These are phyloP conservation scores for Margaritifera margaritifera DNA, from an alignment of 2,888 invertebrate genomes.

Conservation along the genomic window DNA sequence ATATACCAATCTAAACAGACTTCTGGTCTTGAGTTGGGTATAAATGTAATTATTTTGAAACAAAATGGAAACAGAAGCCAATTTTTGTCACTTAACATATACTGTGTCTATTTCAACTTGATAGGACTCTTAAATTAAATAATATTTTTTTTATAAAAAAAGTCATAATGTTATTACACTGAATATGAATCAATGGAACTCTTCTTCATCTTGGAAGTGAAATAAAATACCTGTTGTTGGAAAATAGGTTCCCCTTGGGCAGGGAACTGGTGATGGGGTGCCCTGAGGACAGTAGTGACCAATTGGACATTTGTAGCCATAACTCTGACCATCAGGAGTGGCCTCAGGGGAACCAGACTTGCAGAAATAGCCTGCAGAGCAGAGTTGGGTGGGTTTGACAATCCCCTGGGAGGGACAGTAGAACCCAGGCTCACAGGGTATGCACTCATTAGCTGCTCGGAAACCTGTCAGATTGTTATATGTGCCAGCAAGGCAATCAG, in stretches of 20 bases:
- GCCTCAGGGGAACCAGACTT: constrained; percentile 51
- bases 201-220: background rate
- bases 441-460: constrained; percentile 54
- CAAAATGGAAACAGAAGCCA: background rate
- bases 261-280: constrained; percentile 57
- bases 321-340: constrained; percentile 53
- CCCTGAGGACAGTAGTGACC: constrained; percentile 68
- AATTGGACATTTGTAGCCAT: constrained; percentile 63
- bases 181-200: background rate
- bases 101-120: too few species aligned
- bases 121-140: too few species aligned
- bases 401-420: constrained; percentile 63
- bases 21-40: too few species aligned
- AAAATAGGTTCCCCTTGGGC: constrained; percentile 65
- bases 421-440: constrained; percentile 63
- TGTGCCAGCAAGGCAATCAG: constrained; percentile 60
- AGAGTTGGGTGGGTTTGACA: constrained; percentile 46
- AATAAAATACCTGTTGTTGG: constrained; percentile 50
- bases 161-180: background rate
- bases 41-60: background rate
- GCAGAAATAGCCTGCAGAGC: constrained; percentile 67
- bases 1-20: too few species aligned
- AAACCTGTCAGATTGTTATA: constrained; percentile 67
- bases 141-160: background rate
- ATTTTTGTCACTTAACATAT: background rate